A percentile compares a stretch with the other conserved stretches of the same genome.
phyloP scores from a whole-genome alignment of 2,113 vertebrate species.

The Burhinus oedicnemus region DNA sequence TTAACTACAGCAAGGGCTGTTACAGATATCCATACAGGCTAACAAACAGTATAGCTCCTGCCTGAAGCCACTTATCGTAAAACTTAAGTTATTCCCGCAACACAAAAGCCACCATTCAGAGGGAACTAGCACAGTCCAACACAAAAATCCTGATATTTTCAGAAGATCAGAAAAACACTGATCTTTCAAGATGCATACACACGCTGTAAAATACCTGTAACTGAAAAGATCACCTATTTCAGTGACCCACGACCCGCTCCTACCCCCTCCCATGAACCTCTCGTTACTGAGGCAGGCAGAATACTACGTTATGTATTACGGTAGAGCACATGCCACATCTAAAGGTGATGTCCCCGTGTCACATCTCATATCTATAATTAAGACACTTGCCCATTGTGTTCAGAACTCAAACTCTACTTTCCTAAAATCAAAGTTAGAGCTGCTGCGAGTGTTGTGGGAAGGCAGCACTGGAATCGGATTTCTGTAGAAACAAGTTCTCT shows the following conservation, averaged over 20 bases:
- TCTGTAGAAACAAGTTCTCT: background rate
- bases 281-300: background rate
- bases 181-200: background rate
- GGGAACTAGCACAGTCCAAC: background rate
- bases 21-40: background rate
- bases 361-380: background rate
- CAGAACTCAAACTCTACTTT: background rate
- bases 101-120: background rate
- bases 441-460: background rate
- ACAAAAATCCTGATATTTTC: background rate
- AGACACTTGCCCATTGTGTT: background rate
- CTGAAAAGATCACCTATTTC: too few relatives aligned
- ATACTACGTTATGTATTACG: accelerated
- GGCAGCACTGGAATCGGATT: background rate
- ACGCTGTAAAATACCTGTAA: background rate
- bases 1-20: background rate
- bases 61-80: background rate
- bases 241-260: background rate
- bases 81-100: background rate
- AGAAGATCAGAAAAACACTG: too few relatives aligned
- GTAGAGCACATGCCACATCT: background rate
- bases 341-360: background rate
- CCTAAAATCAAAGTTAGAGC: background rate
- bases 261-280: background rate
- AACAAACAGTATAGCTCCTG: background rate